Evolutionary conservation across 35 echinoderm and acorn worm species (phyloP), one percentile per base, ranked within the genome.

Genomic region (Lytechinus pictus): DNA sequence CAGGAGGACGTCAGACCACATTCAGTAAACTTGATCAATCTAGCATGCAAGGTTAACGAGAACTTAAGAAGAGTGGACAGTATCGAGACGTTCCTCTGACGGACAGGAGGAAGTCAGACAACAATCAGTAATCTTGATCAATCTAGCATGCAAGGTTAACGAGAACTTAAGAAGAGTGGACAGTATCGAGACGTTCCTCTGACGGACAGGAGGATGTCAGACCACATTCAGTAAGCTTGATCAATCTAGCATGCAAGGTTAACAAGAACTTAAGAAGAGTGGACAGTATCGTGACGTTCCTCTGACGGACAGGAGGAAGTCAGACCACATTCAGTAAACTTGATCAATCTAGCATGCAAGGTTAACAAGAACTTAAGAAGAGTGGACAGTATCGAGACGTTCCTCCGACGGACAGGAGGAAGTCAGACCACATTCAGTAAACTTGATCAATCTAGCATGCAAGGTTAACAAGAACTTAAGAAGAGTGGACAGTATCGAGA

Each of bases 281-380:
- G 7, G 51, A 91, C 24, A 97, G 97, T 86, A 96, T 98, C n/a
- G 95, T 95, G 53, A 98, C 97, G 0, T 98, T 97, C 87, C 97
- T 44, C 33, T 2, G 33, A 44, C 2, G 33, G 33, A 44, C 33
- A 2, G n/a, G n/a, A n/a, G n/a, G n/a, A n/a, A n/a, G n/a, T n/a
- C n/a, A n/a, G n/a, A n/a, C n/a, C n/a, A n/a, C n/a, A n/a, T n/a
- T n/a, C n/a, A n/a, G n/a, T n/a, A n/a, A n/a, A n/a, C n/a, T n/a
- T 2, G 33, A 44, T 44, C 33, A 44, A 44, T 44, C 33, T 44
- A 44, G 33, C 33, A 44, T 44, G 33, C 2, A 44, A 44, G 33
- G 33, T 44, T 44, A 1, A 44, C 33, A 44, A 44, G 2, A 44
- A 44, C 33, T 44, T 44, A 44, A 44, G 33, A 44, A 44, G 33